Evolutionary conservation across 2,888 invertebrate genomes (phyloP), one percentile per base, ranked within the genome.

Genomic region (Caenorhabditis panamensis): DNA sequence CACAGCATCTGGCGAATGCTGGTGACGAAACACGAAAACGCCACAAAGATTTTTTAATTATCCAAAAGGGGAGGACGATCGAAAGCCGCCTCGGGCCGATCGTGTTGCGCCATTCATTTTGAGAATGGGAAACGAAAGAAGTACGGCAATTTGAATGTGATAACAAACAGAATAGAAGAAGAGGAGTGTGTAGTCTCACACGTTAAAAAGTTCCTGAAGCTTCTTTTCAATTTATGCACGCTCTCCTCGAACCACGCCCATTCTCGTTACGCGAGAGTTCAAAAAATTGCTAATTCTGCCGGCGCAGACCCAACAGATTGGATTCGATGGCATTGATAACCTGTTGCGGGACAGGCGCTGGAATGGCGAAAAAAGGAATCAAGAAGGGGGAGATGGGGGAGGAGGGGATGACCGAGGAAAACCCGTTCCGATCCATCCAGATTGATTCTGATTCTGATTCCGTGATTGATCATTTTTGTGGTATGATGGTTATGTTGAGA

Each of bases 381-480:
- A 36, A 28, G 44, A 31, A 31, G 31, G 31, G 9, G 31, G 31
- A 31, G 31, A 9, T 31, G 31, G 31, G 31, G 31, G n/a, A 28
- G 47, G 26, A 36, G 31, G 36, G 56, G 72, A 47, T 20, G 28
- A 36, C 20, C 22, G 41, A 31, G 9, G 18, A 9, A 63, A 73
- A 73, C 73, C 26, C 66, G 73, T 73, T 73, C 59, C 73, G 66
- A 73, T 47, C 56, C 64, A 73, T 73, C 59, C 64, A 51, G 64
- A 64, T 66, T 58, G 58, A 63, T 73, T 73, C n/a, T n/a, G 31
- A 31, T 31, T 31, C 64, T 61, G 79, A 67, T 68, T 63, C 76
- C 56, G 24, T 73, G 64, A 73, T 73, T 73, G 73, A 73, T 73
- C 73, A 73, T 73, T 73, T 73, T 72, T 64, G 78, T 59, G 61